Percentiles rank a stretch among this genome's conserved stretches.
These are phyloP conservation scores for Lasioglossum marginatum DNA, from an alignment of 2,888 invertebrate species.

Conservation along the genomic window DNA sequence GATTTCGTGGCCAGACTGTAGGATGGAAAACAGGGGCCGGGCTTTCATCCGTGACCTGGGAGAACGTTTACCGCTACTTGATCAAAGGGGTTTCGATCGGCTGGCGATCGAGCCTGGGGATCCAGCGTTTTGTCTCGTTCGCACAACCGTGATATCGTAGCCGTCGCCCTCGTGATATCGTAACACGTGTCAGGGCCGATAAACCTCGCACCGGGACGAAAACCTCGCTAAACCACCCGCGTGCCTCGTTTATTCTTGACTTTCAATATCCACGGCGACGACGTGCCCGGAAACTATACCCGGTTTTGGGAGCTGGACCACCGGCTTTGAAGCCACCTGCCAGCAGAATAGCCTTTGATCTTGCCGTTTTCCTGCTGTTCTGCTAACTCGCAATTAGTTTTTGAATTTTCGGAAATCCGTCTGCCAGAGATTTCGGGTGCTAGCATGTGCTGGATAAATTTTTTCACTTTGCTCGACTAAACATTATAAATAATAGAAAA, in stretches of 20 bases:
- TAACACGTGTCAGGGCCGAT: slow-evolving; percentile 59
- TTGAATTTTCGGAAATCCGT: background rate
- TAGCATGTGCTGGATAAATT: background rate
- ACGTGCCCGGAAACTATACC: too few relatives aligned
- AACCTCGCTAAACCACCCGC: background rate
- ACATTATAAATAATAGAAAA: too few relatives aligned
- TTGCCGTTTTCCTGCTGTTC: background rate
- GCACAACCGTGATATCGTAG: slow-evolving; percentile 33
- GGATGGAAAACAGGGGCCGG: slow-evolving; percentile 66
- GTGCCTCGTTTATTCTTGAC: slow-evolving; percentile 32
- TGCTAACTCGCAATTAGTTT: background rate
- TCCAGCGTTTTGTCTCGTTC: slow-evolving; percentile 56
- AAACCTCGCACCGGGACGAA: slow-evolving; percentile 43
- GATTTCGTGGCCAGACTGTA: slow-evolving; percentile 60
- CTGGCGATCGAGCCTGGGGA: slow-evolving; percentile 55
- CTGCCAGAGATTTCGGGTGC: background rate
- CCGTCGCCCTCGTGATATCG: slow-evolving; percentile 27
- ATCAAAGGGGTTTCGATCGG: slow-evolving; percentile 77
- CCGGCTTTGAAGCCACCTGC: background rate
- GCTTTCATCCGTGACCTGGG: slow-evolving; percentile 79
- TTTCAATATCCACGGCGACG: slow-evolving; percentile 18
- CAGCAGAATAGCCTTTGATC: background rate
- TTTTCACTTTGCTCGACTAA: too few relatives aligned
- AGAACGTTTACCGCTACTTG: slow-evolving; percentile 79
- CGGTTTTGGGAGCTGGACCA: slow-evolving; percentile 4